These are phyloP conservation scores for Chelonus formosanus DNA, from an alignment of 2,888 invertebrate species.

Conservation along the genomic window DNA sequence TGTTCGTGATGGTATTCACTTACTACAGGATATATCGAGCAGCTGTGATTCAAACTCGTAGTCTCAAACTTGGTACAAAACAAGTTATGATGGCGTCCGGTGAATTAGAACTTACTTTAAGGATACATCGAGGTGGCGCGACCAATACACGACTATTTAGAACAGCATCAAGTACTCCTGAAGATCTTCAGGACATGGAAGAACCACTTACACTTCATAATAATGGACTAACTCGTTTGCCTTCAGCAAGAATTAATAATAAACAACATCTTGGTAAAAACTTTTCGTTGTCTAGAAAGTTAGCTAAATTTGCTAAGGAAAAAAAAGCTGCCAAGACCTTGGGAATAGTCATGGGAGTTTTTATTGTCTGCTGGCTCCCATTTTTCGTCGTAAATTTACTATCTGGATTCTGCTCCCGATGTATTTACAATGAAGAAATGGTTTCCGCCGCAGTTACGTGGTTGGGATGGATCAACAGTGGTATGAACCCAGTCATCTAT, in stretches of 20 bases:
- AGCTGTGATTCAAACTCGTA: constrained; percentile 90
- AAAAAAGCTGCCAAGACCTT: constrained; percentile 97
- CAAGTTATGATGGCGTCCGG: constrained; percentile 87
- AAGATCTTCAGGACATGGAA: constrained; percentile 67
- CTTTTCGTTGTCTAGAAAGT: constrained; percentile 90
- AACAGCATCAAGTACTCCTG: constrained; percentile 60
- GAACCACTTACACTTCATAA: constrained; percentile 81
- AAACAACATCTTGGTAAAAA: constrained; percentile 80
- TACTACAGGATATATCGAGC: constrained; percentile 96
- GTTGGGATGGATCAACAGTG: constrained; percentile 95
- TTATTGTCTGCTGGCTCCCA: constrained; percentile 96
- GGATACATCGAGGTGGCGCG: constrained; percentile 95
- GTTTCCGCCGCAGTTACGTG: constrained; percentile 90
- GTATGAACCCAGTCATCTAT: constrained; percentile 97
- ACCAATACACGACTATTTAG: constrained; percentile 64
- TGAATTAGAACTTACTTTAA: constrained; percentile 85
- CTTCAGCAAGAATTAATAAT: constrained; percentile 74
- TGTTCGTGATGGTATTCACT: constrained; percentile 97
- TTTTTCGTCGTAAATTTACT: constrained; percentile 95
- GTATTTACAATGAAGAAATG: constrained; percentile 87
- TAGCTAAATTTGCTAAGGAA: constrained; percentile 96
- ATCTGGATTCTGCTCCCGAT: constrained; percentile 87
- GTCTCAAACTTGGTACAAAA: constrained; percentile 90
- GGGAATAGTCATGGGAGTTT: constrained; percentile 96
- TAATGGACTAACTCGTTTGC: constrained; percentile 77